These are phyloP conservation scores for Semnopithecus entellus DNA, from an alignment of 2,113 vertebrate genomes.

Conservation along the genomic window DNA sequence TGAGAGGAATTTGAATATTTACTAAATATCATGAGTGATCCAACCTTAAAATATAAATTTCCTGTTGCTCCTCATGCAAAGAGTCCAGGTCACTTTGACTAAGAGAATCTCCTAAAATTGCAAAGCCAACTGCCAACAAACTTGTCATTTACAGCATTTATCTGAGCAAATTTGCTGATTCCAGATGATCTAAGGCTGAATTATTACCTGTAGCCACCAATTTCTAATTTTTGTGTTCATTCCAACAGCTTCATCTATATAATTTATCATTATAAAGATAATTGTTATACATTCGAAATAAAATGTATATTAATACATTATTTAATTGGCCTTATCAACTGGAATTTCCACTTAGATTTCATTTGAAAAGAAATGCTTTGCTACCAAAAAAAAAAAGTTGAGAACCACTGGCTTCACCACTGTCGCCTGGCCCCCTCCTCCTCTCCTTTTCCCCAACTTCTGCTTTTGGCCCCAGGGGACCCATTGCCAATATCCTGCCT, in stretches of 20 bases:
- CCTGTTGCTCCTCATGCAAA: not conserved
- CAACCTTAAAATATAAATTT: conserved; percentile 12
- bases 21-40: not conserved
- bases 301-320: not conserved
- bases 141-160: not conserved
- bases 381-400: not conserved
- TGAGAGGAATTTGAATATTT: not conserved
- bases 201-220: not conserved
- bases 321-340: not conserved
- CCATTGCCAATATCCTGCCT: not conserved
- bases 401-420: not conserved
- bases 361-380: not conserved
- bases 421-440: not conserved
- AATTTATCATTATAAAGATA: not conserved
- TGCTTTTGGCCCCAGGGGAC: not conserved
- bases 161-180: not conserved
- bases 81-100: not conserved
- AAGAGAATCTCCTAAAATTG: not conserved
- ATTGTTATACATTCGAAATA: not conserved
- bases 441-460: no score
- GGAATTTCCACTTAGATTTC: not conserved
- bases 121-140: not conserved
- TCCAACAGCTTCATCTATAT: not conserved
- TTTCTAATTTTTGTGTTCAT: not conserved
- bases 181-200: not conserved